Conservation (phyloP, 2,888 invertebrate genomes). For the Notodonta dromedarius region DNA sequence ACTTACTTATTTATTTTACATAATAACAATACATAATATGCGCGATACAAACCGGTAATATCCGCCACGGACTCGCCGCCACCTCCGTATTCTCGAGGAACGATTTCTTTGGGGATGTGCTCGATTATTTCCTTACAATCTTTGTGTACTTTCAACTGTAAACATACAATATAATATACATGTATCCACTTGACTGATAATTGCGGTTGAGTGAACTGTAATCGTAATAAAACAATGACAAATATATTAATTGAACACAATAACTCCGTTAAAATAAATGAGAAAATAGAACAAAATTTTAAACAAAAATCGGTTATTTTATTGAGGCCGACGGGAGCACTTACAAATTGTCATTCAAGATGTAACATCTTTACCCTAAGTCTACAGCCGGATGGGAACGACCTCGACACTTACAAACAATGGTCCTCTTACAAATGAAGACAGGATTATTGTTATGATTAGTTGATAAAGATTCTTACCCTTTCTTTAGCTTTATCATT, state of each 20-base stretch:
- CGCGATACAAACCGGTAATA: constrained; percentile 69
- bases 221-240: not conserved
- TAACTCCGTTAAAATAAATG: not conserved
- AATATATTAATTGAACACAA: not conserved
- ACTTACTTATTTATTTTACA: not conserved
- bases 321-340: no score
- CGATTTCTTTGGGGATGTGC: constrained; percentile 81
- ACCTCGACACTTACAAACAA: no score
- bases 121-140: constrained; percentile 80
- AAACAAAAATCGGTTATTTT: no score
- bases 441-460: no score
- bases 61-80: constrained; percentile 80
- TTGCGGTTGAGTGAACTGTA: not conserved
- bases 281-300: no score
- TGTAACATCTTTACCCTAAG: no score
- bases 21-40: not conserved
- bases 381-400: no score
- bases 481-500: constrained; percentile 84
- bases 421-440: no score
- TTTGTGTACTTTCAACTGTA: constrained; percentile 84
- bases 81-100: constrained; percentile 88
- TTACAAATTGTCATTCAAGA: no score
- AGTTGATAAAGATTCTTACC: constrained; percentile 58
- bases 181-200: not conserved
- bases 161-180: constrained; percentile 19